A percentile compares a stretch with the other conserved stretches of the same genome.
Evolutionary conservation across 2,113 vertebrate species (phyloP).

Genomic region (Mus musculus): DNA sequence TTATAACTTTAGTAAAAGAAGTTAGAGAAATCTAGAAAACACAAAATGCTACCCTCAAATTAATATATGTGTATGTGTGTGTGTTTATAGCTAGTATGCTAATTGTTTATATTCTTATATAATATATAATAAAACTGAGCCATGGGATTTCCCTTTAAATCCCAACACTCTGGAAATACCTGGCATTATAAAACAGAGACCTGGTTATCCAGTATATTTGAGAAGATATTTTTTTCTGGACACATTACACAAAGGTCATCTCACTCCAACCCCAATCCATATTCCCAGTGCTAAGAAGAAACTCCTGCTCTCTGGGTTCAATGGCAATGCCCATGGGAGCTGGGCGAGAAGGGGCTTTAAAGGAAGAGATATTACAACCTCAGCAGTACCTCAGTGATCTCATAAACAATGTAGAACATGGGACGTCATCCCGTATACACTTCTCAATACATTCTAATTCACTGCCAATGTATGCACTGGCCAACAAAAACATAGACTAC

Average conservation of each 20-base stretch:
- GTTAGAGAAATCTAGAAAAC: constrained; percentile 68
- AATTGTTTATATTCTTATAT: background rate
- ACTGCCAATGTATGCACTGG: background rate
- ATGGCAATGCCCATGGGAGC: background rate
- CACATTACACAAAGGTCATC: background rate
- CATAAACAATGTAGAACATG: background rate
- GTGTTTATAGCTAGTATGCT: background rate
- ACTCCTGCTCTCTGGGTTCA: background rate
- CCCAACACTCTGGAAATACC: background rate
- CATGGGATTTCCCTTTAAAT: background rate
- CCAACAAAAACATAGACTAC: background rate
- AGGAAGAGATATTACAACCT: background rate
- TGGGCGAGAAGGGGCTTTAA: background rate
- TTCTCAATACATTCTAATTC: background rate
- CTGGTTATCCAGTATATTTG: background rate
- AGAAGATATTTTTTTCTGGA: background rate
- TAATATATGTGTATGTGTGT: background rate
- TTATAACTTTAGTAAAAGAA: constrained; percentile 68
- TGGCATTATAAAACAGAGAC: background rate
- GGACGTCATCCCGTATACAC: background rate
- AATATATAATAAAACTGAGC: constrained; percentile 26
- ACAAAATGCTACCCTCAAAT: constrained; percentile 60
- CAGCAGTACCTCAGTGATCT: background rate
- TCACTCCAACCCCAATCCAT: background rate
- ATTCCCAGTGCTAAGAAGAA: background rate